phyloP scores from a whole-genome alignment of 2,113 vertebrate species.

The Origma solitaria region DNA sequence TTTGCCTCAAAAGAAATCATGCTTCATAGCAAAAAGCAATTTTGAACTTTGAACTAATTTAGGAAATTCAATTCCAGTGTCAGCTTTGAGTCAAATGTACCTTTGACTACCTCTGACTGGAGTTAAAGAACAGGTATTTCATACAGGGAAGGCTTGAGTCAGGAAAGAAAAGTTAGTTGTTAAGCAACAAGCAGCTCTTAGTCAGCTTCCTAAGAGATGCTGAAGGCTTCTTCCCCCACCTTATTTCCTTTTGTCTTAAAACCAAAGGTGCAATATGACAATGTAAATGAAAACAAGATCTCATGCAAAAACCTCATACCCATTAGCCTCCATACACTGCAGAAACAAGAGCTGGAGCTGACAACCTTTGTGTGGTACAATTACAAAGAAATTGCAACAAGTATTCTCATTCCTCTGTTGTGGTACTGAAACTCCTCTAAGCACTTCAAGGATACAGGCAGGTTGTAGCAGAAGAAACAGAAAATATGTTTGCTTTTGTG shows the following conservation, averaged over 20 bases:
- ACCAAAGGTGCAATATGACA: neutral
- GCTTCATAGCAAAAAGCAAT: neutral
- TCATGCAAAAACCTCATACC: neutral
- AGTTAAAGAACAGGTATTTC: neutral
- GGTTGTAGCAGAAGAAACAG: neutral
- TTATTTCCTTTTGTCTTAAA: neutral
- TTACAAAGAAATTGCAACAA: neutral
- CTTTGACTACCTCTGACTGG: neutral
- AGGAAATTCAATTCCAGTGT: neutral
- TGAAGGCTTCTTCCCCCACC: neutral
- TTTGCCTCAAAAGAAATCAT: neutral
- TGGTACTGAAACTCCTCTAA: neutral
- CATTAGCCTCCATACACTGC: neutral
- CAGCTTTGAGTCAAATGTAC: neutral
- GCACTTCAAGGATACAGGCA: neutral
- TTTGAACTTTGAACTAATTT: neutral
- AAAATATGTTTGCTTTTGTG: neutral
- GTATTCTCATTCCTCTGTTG: neutral
- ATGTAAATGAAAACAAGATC: neutral
- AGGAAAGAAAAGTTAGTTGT: neutral
- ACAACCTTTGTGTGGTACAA: neutral
- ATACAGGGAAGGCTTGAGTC: neutral
- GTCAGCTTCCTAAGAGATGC: neutral
- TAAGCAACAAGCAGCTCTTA: neutral
- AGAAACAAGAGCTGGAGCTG: neutral